Base-by-base conservation (phyloP, 23 tunicate genomes). In the Trididemnum miniatum region DNA sequence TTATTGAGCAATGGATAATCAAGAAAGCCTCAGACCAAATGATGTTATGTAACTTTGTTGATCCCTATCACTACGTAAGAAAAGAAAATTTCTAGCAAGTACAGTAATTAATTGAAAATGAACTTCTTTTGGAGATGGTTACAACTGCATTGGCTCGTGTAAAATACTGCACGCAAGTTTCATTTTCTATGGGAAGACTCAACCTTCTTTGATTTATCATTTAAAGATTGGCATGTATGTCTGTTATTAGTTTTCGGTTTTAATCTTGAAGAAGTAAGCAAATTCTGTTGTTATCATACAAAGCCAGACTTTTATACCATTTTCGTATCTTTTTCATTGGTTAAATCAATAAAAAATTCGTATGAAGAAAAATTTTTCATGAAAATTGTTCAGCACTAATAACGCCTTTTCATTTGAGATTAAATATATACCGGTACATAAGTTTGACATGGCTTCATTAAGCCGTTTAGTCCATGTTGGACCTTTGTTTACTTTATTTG, bases 1-100 rank as follows among this genome's bases (percentile, higher is more conserved):
- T 89, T 15, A 91, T 96, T 35, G 99, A 96, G 51, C 92, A 86
- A 62, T 96, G 99, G 99, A 96, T 96, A 31, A 72, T 91, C 0
- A 97, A 96, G 66, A 96, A 95, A 67, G 95, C 40, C 71, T 35
- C 79, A 64, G n/a, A 65, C 38, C 0, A 80, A 57, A 0, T 31
- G n/a, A n/a, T n/a, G n/a, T n/a, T n/a, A n/a, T n/a, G n/a, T n/a
- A n/a, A 36, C 0, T 96, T 90, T 74, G 51, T 63, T 4, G 91
- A 90, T 57, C 99, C 99, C 18, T 95, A 95, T 63, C 73, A 89
- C 65, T 77, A 85, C 0, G 99, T 91, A 31, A 28, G 31, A 27
- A 51, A 25, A 20, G 51, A 82, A 57, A 89, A 89, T 65, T 27
- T 89, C 20, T 30, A 18, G 0, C 82, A 89, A 81, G 88, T n/a